Evolutionary conservation across 2,113 vertebrate genomes (phyloP).

Genomic region (Nematolebias whitei): DNA sequence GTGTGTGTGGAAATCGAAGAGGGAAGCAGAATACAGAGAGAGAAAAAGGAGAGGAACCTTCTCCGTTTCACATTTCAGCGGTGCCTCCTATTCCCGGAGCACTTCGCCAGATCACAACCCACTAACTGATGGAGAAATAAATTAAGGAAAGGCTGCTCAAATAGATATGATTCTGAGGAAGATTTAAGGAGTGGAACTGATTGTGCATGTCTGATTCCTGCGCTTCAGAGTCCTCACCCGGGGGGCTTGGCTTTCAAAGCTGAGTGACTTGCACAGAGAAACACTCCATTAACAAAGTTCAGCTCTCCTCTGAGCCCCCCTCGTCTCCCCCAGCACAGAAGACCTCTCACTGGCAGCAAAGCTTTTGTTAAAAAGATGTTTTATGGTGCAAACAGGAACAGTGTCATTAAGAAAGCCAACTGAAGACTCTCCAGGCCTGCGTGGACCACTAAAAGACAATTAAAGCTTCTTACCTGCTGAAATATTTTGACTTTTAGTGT

Average conservation of each 20-base stretch:
- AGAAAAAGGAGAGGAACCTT: conserved; percentile 67
- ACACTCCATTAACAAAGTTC: conserved; percentile 85
- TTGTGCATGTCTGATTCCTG: conserved; percentile 85
- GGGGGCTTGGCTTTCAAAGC: conserved; percentile 85
- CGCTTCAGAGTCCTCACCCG: conserved; percentile 83
- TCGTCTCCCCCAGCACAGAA: conserved; percentile 40
- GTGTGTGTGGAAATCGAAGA: conserved; percentile 63
- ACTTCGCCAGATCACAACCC: conserved; percentile 82
- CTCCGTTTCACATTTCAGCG: conserved; percentile 74
- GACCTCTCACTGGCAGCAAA: conserved; percentile 60
- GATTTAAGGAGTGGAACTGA: conserved; percentile 86
- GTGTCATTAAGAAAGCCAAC: conserved; percentile 35
- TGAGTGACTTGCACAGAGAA: conserved; percentile 79
- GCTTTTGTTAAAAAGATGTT: conserved; percentile 46
- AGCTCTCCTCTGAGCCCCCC: conserved; percentile 63
- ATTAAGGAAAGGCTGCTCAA: conserved; percentile 83
- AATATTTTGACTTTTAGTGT: not conserved
- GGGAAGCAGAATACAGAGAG: conserved; percentile 64
- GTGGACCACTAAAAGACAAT: conserved; percentile 25
- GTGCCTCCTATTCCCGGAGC: conserved; percentile 76
- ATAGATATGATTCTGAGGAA: conserved; percentile 85
- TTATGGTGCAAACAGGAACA: conserved; percentile 49
- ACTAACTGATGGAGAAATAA: conserved; percentile 86
- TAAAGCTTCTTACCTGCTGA: not conserved
- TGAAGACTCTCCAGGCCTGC: conserved; percentile 26